Evolutionary conservation across 1,140 invertebrate species (phyloP).

Genomic region (Hydropsyche tenuis): DNA sequence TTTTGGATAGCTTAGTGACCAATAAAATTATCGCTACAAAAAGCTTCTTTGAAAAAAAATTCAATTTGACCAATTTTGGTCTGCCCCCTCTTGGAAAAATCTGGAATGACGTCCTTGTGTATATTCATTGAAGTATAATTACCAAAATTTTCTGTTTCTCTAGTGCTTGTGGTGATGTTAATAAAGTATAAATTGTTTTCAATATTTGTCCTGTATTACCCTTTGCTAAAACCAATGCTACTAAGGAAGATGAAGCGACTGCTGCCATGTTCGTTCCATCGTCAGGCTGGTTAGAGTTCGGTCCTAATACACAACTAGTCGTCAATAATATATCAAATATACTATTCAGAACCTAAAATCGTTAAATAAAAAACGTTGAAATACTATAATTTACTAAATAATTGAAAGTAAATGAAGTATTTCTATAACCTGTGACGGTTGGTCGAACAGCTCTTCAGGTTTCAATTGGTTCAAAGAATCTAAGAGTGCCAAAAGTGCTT

Average conservation of each 20-base stretch:
- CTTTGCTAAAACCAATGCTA: constrained; percentile 89
- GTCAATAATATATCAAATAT: constrained; percentile 56
- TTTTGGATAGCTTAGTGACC: too few species aligned
- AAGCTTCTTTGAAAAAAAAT: too few species aligned
- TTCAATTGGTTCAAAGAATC: constrained; percentile 91
- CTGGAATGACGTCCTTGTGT: too few species aligned
- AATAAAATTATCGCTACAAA: too few species aligned
- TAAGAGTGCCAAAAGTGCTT: constrained; percentile 84
- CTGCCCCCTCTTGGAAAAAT: too few species aligned
- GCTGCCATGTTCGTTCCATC: constrained; percentile 78
- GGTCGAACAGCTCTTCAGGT: constrained; percentile 80
- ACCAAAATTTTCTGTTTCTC: constrained; percentile 83
- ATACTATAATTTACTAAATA: too few species aligned
- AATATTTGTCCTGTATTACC: constrained; percentile 93
- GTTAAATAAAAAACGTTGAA: too few species aligned
- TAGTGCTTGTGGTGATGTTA: constrained; percentile 83
- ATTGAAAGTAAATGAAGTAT: constrained; percentile 2
- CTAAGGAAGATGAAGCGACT: constrained; percentile 87
- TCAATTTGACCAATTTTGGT: too few species aligned
- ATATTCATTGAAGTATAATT: constrained; percentile 45
- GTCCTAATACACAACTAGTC: constrained; percentile 60
- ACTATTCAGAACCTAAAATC: constrained; percentile 55
- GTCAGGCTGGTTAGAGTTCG: constrained; percentile 56
- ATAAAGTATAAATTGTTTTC: constrained; percentile 82
- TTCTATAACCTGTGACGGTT: constrained; percentile 57